Evolutionary conservation across 2,797 vertebrate genomes (phyloP), one percentile per base, ranked within the genome.

Genomic region (Hyperoplus lanceolatus): DNA sequence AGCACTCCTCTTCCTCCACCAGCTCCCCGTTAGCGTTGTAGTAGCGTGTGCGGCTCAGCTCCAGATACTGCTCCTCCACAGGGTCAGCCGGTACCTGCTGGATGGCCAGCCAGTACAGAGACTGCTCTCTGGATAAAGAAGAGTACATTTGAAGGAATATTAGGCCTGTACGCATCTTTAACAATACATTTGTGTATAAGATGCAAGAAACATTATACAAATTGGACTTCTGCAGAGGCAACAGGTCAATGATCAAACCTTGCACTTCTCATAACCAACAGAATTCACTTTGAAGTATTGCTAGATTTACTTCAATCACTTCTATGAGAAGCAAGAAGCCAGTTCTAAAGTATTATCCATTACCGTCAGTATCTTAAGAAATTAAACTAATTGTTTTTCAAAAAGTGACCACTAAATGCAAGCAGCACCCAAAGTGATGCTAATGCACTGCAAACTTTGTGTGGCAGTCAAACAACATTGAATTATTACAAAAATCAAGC

Each of bases 11-110:
- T 85, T 99, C 98, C 91, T 98, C 97, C 80, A 99, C 98, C 68
- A 99, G 96, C 21, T 99, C 98, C 76, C 98, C 98, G 0, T 99
- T 99, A 83, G 98, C 98, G 0, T 99, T 99, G 89, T 99, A 99
- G 86, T 98, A 99, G 73, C 98, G 97, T 0, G 97, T 99, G 89
- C 98, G 97, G 59, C 96, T 99, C 90, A 99, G 92, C 64, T 99
- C 97, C 36, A 99, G 95, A 75, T 99, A 99, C 93, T 99, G 97
- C 90, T 99, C 98, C 82, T 99, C 98, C 73, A 99, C 97, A 0
- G 98, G 98, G 86, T 99, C 98, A 0, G 97, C 97, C 2, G 98
- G 98, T 14, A 99, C 97, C 93, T 99, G 98, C 84, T 99, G 98
- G 83, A 99, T 99, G 6, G 98, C 98, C 83, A 99, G 93, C 98